phyloP scores from a whole-genome alignment of 2,797 vertebrate genomes.

The Gymnothorax reevesii region DNA sequence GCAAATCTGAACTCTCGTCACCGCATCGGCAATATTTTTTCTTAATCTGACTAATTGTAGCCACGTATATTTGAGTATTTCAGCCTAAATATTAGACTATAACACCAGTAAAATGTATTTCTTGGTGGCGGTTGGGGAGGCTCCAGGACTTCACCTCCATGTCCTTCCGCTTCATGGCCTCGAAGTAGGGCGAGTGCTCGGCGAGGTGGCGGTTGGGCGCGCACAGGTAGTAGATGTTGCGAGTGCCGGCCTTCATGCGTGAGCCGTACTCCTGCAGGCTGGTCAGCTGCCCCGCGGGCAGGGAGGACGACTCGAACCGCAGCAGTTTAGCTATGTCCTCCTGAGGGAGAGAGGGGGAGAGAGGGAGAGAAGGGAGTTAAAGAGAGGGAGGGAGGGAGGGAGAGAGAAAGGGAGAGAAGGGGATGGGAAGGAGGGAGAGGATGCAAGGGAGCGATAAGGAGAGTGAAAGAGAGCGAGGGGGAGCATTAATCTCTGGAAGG shows the following conservation, averaged over 20 bases:
- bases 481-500: background rate
- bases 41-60: no score
- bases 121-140: no score
- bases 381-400: background rate
- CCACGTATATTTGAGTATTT: no score
- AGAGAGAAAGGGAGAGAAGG: background rate
- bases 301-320: slow-evolving; percentile 84
- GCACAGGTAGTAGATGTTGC: slow-evolving; percentile 95
- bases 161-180: slow-evolving; percentile 95
- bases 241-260: slow-evolving; percentile 88
- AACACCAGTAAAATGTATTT: no score
- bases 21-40: no score
- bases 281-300: slow-evolving; percentile 86
- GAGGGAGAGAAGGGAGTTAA: fast-evolving
- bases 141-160: slow-evolving; percentile 77
- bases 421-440: background rate
- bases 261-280: slow-evolving; percentile 83
- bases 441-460: background rate
- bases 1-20: no score
- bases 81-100: no score
- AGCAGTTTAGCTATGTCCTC: slow-evolving; percentile 93
- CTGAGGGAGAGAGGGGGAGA: slow-evolving; percentile 56
- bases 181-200: slow-evolving; percentile 90
- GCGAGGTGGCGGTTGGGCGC: slow-evolving; percentile 90
- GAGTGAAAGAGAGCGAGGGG: background rate